Evolutionary conservation across 2,888 invertebrate species (phyloP), one percentile per base, ranked within the genome.

Genomic region (Sarcophaga caerulescens): DNA sequence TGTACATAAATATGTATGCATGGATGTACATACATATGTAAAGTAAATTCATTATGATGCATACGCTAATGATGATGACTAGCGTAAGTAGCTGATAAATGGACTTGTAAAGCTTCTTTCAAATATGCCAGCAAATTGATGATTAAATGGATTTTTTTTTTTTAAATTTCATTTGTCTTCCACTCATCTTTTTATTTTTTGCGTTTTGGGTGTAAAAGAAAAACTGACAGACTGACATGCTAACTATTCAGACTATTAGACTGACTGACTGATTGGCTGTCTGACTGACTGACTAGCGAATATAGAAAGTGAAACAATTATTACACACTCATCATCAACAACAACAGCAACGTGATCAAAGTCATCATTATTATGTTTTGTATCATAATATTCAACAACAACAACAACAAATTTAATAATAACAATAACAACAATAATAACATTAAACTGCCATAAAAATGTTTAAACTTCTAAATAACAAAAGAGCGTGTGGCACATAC

Each of bases 261-360:
- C 45, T 60, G 17, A 83, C 60, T 73, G 35, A 62, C 45, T 65
- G 47, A 23, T 10, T 23, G 23, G 35, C 10, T 17, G 35, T 23
- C 10, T 66, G 35, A 60, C 25, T 71, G 59, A 35, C 17, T 60
- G 45, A 25, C 10, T 45, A 21, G 14, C 12, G 44, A 10, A 45
- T n/a, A 78, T 79, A 85, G 83, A 85, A 85, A 85, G 79, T 83
- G 80, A 83, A 85, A 83, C 63, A 73, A 80, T 83, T 83, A 80
- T 79, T 80, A 71, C 76, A 81, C 59, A 84, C 71, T 80, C 62
- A 77, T 45, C 74, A 70, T 66, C 70, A 65, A 65, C 70, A 70
- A 12, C 47, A 21, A 14, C 1, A 65, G 59, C 25, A 35, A 66
- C 65, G 6, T 44, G 59, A 60, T 44, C 21, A 62, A 52, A 52